Evolutionary conservation across 1,140 invertebrate genomes (phyloP).

Genomic region (Brachionus manjavacas): DNA sequence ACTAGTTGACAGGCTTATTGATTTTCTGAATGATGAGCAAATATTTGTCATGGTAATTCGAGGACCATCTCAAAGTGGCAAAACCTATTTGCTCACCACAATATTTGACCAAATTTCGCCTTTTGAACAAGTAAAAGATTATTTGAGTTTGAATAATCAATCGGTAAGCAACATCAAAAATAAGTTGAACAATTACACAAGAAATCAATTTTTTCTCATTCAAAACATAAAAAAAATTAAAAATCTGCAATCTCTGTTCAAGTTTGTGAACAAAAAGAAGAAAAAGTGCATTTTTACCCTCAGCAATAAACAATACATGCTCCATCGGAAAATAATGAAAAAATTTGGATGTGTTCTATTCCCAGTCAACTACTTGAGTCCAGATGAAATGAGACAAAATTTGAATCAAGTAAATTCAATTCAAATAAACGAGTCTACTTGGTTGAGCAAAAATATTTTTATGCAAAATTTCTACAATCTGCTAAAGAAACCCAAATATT

Average conservation of each 20-base stretch:
- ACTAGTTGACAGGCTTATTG: neutral
- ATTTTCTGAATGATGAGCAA: neutral
- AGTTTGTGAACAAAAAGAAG: neutral
- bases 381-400: neutral
- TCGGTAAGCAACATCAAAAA: neutral
- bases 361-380: neutral
- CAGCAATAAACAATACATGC: neutral
- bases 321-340: neutral
- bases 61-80: neutral
- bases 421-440: neutral
- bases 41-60: neutral
- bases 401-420: neutral
- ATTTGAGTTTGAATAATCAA: neutral
- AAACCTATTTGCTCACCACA: neutral
- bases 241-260: neutral
- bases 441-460: neutral
- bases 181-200: neutral
- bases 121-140: neutral
- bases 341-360: neutral
- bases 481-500: neutral
- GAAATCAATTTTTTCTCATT: neutral
- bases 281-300: neutral
- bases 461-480: neutral
- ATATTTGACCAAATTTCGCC: neutral
- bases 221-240: neutral